Evolutionary conservation across 2,797 vertebrate species (phyloP).

Genomic region (Trachurus trachurus): DNA sequence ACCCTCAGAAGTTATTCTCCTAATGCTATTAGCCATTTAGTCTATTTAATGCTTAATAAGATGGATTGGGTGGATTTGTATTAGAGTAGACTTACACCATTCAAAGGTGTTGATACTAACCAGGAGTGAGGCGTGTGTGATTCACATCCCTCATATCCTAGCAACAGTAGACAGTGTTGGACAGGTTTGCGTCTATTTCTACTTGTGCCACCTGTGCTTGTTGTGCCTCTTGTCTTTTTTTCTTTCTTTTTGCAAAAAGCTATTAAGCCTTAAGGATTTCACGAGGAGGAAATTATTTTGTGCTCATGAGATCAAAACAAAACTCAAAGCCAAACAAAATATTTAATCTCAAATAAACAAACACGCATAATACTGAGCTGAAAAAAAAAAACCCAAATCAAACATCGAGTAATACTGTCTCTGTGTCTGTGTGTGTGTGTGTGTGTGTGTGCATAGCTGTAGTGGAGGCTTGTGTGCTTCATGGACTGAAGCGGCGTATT

Average conservation of each 20-base stretch:
- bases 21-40: slow-evolving; percentile 11
- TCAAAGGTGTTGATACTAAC: slow-evolving; percentile 71
- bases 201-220: slow-evolving; percentile 60
- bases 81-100: slow-evolving; percentile 43
- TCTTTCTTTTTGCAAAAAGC: slow-evolving; percentile 1
- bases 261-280: slow-evolving; percentile 6
- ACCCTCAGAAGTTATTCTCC: slow-evolving; percentile 23
- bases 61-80: slow-evolving; percentile 22
- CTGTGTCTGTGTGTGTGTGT: slow-evolving; percentile 40
- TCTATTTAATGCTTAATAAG: slow-evolving; percentile 34
- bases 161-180: slow-evolving; percentile 69
- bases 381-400: neutral
- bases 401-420: slow-evolving; percentile 26
- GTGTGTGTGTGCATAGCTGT: slow-evolving; percentile 86
- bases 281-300: slow-evolving; percentile 3
- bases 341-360: neutral
- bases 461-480: slow-evolving; percentile 94
- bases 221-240: slow-evolving; percentile 16
- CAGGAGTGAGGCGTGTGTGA: slow-evolving; percentile 65
- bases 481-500: slow-evolving; percentile 92
- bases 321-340: neutral
- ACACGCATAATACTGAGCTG: neutral
- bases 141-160: slow-evolving; percentile 79
- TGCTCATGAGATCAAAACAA: slow-evolving; percentile 16
- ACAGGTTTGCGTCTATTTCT: slow-evolving; percentile 63